phyloP scores from a whole-genome alignment of 2,888 invertebrate genomes.

The Colostygia pectinataria region DNA sequence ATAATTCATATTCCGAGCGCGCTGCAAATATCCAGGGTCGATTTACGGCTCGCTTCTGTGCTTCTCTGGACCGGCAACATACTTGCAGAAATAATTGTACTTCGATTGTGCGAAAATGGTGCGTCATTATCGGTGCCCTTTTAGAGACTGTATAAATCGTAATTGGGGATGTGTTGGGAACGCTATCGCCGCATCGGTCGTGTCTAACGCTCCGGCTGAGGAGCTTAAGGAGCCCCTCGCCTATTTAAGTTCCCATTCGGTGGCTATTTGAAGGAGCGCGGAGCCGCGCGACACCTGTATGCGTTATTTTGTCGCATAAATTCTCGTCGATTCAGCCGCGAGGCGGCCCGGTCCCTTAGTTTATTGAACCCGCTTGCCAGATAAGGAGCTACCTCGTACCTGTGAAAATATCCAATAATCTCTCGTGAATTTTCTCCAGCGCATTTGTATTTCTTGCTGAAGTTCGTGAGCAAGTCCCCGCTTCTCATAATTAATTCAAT shows the following conservation, averaged over 20 bases:
- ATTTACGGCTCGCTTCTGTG: slow-evolving; percentile 72
- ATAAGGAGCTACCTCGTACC: slow-evolving; percentile 62
- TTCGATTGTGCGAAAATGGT: slow-evolving; percentile 77
- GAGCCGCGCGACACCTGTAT: slow-evolving; percentile 76
- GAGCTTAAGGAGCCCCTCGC: slow-evolving; percentile 62
- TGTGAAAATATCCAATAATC: slow-evolving; percentile 63
- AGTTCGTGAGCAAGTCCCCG: slow-evolving; percentile 62
- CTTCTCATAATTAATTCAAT: slow-evolving; percentile 76
- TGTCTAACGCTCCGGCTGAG: slow-evolving; percentile 67
- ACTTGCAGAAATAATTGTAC: slow-evolving; percentile 81
- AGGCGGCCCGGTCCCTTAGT: slow-evolving; percentile 61
- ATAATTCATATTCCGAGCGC: slow-evolving; percentile 83
- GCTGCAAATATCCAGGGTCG: slow-evolving; percentile 74
- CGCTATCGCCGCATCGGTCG: slow-evolving; percentile 66
- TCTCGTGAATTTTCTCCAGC: slow-evolving; percentile 56
- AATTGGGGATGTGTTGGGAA: slow-evolving; percentile 70
- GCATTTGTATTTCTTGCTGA: slow-evolving; percentile 65
- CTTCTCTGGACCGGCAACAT: slow-evolving; percentile 71
- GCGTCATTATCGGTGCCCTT: slow-evolving; percentile 78
- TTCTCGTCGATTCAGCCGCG: slow-evolving; percentile 68
- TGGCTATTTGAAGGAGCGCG: slow-evolving; percentile 70
- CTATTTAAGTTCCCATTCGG: slow-evolving; percentile 71
- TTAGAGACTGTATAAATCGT: slow-evolving; percentile 74
- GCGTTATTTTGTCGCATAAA: slow-evolving; percentile 79
- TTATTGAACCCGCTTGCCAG: slow-evolving; percentile 73